These are phyloP conservation scores for Todus mexicanus DNA, from an alignment of 2,797 vertebrate species.

Conservation along the genomic window DNA sequence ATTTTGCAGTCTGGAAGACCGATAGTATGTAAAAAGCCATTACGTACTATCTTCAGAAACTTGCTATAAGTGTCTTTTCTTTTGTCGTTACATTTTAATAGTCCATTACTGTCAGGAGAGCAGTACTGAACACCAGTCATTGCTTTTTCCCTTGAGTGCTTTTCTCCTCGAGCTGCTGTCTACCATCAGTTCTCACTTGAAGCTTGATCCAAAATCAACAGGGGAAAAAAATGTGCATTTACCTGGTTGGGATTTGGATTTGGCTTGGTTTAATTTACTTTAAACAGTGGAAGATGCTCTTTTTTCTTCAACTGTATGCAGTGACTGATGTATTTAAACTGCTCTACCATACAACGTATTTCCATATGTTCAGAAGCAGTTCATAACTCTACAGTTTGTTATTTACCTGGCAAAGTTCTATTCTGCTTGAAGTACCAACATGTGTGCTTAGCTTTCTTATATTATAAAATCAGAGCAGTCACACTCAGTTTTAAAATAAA, in stretches of 20 bases:
- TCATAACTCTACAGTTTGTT: not conserved
- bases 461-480: not conserved
- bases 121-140: not conserved
- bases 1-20: not conserved
- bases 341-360: not conserved
- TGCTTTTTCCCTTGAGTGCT: not conserved
- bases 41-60: not conserved
- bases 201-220: slow-evolving; percentile 21
- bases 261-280: not conserved
- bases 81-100: not conserved
- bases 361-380: not conserved
- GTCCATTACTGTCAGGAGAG: not conserved
- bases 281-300: not conserved
- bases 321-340: not conserved
- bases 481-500: slow-evolving; percentile 4
- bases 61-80: not conserved
- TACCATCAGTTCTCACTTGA: not conserved
- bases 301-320: not conserved
- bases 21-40: not conserved
- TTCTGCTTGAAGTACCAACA: not conserved
- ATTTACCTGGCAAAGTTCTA: slow-evolving; percentile 21
- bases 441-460: not conserved
- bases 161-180: not conserved
- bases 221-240: not conserved
- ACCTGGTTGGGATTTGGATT: not conserved